phyloP scores from a whole-genome alignment of 1,140 invertebrate genomes.

The Drosophila trapezifrons region DNA sequence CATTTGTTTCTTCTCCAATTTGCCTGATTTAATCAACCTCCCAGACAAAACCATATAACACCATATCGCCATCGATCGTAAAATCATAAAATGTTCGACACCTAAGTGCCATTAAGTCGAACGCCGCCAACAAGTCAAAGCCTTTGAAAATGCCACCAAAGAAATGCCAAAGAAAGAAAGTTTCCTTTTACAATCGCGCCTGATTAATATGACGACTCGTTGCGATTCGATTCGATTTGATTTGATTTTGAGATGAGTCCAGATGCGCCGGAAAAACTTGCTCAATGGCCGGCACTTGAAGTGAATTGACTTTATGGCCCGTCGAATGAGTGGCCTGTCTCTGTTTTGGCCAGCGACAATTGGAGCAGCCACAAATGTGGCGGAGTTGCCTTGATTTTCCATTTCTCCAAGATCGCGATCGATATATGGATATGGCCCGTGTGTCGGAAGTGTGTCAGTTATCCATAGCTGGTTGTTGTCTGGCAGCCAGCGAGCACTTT shows the following conservation, averaged over 20 bases:
- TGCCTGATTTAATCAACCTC: constrained; percentile 37
- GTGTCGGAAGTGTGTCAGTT: constrained; percentile 76
- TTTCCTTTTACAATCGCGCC: constrained; percentile 66
- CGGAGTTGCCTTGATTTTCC: constrained; percentile 46
- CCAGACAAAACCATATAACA: constrained; percentile 8
- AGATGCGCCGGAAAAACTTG: constrained; percentile 67
- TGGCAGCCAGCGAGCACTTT: constrained; percentile 44
- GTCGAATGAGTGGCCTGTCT: constrained; percentile 37
- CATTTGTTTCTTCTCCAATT: constrained; percentile 32
- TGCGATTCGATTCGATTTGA: constrained; percentile 48
- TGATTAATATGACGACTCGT: constrained; percentile 55
- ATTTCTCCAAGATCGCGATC: constrained; percentile 47
- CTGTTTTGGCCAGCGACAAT: constrained; percentile 40
- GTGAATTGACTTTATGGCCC: constrained; percentile 60
- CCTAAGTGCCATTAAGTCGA: constrained; percentile 55
- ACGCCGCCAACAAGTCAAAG: constrained; percentile 31
- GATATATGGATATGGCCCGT: constrained; percentile 43
- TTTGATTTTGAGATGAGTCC: constrained; percentile 59
- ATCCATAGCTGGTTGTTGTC: constrained; percentile 17
- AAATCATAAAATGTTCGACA: constrained; percentile 66
- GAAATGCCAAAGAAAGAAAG: constrained; percentile 55
- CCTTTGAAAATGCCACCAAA: constrained; percentile 40
- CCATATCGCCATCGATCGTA: constrained; percentile 21
- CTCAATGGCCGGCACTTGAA: constrained; percentile 57
- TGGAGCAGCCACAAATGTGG: constrained; percentile 35